These are phyloP conservation scores for Tetranychus cinnabarinus DNA, from an alignment of 1,140 invertebrate species.

Conservation along the genomic window DNA sequence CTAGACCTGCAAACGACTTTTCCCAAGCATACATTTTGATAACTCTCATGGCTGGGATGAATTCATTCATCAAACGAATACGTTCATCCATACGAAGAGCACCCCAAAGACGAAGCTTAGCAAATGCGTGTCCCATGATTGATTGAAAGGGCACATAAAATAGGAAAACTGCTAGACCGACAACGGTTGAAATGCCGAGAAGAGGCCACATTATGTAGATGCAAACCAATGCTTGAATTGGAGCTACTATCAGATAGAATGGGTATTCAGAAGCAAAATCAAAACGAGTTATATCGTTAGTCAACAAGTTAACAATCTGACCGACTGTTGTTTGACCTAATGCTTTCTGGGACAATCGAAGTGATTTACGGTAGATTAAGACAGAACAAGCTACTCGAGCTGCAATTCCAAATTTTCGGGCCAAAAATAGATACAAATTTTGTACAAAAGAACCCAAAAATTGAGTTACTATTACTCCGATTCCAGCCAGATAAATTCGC, in stretches of 20 bases:
- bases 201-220: conserved; percentile 6
- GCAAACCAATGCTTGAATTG: conserved; percentile 8
- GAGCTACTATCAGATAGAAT: conserved; percentile 9
- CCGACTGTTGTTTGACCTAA: conserved; percentile 23
- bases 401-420: too few species aligned
- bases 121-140: conserved; percentile 28
- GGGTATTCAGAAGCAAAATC: conserved; percentile 17
- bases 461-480: too few species aligned
- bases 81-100: conserved; percentile 45
- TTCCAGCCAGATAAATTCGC: too few species aligned
- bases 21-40: conserved; percentile 61
- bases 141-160: conserved; percentile 61
- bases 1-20: conserved; percentile 40
- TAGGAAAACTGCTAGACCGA: conserved; percentile 49
- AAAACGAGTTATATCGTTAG: conserved; percentile 46
- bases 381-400: too few species aligned
- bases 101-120: not conserved
- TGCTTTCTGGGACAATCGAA: too few species aligned
- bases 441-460: too few species aligned
- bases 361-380: too few species aligned
- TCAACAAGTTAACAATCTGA: conserved; percentile 72
- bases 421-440: too few species aligned
- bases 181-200: conserved; percentile 37
- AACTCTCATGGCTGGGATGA: conserved; percentile 64
- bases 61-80: conserved; percentile 65